Base-by-base conservation (phyloP, 2,888 invertebrate genomes). In the Thalpophila matura region DNA sequence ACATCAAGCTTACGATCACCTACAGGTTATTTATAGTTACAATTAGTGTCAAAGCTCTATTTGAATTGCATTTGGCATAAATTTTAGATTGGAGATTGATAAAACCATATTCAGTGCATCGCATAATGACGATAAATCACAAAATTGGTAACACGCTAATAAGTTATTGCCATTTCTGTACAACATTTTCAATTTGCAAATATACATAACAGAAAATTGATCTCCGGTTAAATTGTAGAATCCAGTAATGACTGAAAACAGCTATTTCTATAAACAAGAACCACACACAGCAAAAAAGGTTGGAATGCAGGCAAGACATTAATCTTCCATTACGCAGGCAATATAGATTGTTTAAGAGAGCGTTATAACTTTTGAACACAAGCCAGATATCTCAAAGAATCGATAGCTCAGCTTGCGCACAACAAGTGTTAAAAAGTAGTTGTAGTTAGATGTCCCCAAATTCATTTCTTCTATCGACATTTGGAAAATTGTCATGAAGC, bases 21-120 rank as follows among this genome's bases (percentile, higher is more conserved):
- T 56, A 53, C 70, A 42, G 67, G 70, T 72, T 61, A 56, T 67
- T 51, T 53, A 27, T 73, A 67, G 33, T 24, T 24, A 67, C 53
- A 67, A 71, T 72, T 61, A 61, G 45, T 53, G 55, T 61, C 73
- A 47, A 38, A 55, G 42, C 59, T 42, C 37, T 10, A 38, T 54
- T 66, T 54, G 35, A 46, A 54, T 65, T 37, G 40, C 6, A 43
- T 37, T 71, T 55, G 26, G 4, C 40, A 18, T 46, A 14, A 24
- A 37, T 14, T 63, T 46, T 46, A 63, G 47, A 35, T 24, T 55
- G 1, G 3, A 33, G 10, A 18, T 26, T 33, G 71, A 49, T 69
- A 58, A 64, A 26, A 40, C 26, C 46, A 20, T 43, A 26, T 61
- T 33, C 38, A 27, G 45, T 49, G 7, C 43, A 22, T 20, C 14